Evolutionary conservation across 2,113 vertebrate species (phyloP).

Genomic region (Rhinolophus sinicus): DNA sequence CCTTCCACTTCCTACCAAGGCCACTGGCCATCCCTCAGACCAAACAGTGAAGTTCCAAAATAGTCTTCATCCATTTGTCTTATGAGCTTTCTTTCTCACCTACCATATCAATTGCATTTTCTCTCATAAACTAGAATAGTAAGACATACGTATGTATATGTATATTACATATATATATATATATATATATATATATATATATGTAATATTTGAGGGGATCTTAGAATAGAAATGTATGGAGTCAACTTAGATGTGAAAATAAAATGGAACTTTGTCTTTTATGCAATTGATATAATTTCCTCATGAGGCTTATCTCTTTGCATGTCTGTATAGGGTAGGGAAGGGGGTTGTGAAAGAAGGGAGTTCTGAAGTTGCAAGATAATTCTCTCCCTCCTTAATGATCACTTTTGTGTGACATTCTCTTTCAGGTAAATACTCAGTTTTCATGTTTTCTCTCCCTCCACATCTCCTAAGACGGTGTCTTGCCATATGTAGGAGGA

Average conservation of each 20-base stretch:
- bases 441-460: background rate
- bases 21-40: background rate
- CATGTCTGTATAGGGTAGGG: fast-evolving
- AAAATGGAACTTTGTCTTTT: background rate
- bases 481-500: background rate
- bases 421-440: background rate
- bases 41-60: background rate
- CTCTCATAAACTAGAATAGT: background rate
- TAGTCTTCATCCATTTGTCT: background rate
- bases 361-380: background rate
- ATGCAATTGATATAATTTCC: background rate
- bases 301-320: background rate
- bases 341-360: fast-evolving
- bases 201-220: background rate
- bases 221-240: background rate
- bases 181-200: background rate
- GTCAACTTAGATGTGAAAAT: background rate
- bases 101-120: background rate
- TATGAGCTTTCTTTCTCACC: background rate
- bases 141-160: background rate
- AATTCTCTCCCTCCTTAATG: background rate
- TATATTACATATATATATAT: background rate
- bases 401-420: background rate
- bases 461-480: background rate
- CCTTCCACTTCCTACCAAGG: background rate